Evolutionary conservation across 2,888 invertebrate genomes (phyloP).

Genomic region (Calameuta idolon): DNA sequence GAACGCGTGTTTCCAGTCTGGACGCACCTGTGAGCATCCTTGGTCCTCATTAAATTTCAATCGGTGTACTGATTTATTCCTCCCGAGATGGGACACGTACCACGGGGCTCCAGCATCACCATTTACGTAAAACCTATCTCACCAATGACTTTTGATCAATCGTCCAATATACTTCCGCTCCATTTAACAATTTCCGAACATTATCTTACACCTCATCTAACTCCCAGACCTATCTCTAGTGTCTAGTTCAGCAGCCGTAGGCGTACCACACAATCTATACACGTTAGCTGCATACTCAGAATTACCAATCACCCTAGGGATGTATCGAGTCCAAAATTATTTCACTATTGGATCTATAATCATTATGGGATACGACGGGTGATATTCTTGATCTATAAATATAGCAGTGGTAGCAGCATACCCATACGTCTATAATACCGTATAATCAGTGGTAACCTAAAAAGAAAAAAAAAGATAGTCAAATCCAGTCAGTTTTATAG

Average conservation of each 20-base stretch:
- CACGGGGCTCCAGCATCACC: neutral
- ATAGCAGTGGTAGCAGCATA: neutral
- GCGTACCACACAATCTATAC: neutral
- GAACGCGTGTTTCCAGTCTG: slow-evolving; percentile 10
- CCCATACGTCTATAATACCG: neutral
- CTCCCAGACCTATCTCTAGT: neutral
- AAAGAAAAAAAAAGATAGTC: neutral
- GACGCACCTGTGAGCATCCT: slow-evolving; percentile 33
- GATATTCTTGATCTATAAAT: neutral
- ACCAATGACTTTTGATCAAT: neutral
- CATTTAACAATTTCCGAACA: neutral
- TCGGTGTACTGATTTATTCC: slow-evolving; percentile 48
- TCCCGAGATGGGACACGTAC: slow-evolving; percentile 7
- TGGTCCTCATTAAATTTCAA: slow-evolving; percentile 50
- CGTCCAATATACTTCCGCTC: neutral
- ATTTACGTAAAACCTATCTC: neutral
- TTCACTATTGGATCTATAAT: neutral
- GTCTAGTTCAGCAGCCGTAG: neutral
- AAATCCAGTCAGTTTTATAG: neutral
- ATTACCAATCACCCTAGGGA: neutral
- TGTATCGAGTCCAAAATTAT: neutral
- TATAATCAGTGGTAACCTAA: neutral
- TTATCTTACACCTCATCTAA: neutral
- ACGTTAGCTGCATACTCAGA: neutral
- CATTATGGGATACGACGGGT: neutral